Conservation (phyloP, 1,140 invertebrate species). For the Drosophila albomicans region DNA sequence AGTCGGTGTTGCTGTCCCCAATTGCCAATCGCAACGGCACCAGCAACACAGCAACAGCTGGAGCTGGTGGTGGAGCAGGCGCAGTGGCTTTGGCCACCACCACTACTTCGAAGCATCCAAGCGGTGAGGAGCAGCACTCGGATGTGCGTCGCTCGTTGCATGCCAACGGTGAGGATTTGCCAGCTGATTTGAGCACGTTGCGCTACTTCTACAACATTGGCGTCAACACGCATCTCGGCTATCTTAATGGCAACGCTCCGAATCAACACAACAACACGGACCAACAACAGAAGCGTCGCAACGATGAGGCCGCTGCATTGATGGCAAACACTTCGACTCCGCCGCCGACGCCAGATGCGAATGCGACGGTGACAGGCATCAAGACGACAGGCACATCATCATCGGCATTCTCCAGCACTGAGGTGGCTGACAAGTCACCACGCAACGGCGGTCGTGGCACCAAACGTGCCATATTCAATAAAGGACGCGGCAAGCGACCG, state of each 20-base stretch:
- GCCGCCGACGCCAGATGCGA: conserved; percentile 53
- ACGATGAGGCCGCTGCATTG: conserved; percentile 14
- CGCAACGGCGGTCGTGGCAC: not conserved
- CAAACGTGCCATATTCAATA: conserved; percentile 30
- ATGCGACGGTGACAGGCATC: not conserved
- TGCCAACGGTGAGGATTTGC: conserved; percentile 86
- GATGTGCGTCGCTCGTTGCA: conserved; percentile 85
- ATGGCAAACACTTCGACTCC: conserved; percentile 31
- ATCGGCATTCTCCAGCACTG: conserved; percentile 4
- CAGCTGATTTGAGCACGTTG: conserved; percentile 87
- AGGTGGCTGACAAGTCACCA: conserved; percentile 13
- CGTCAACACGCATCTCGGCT: conserved; percentile 86
- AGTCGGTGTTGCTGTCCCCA: not conserved
- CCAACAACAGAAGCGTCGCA: conserved; percentile 37
- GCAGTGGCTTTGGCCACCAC: not conserved
- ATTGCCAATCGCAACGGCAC: not conserved
- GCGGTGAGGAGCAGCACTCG: conserved; percentile 85
- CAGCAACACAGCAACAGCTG: conserved; percentile 1
- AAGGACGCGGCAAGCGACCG: conserved; percentile 59
- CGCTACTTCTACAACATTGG: conserved; percentile 89
- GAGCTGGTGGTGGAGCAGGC: not conserved
- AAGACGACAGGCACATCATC: not conserved
- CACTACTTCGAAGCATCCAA: not conserved
- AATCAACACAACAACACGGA: conserved; percentile 53
- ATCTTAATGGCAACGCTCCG: conserved; percentile 26